phyloP scores from a whole-genome alignment of 2,888 invertebrate species.

The Metallyticus violacea region DNA sequence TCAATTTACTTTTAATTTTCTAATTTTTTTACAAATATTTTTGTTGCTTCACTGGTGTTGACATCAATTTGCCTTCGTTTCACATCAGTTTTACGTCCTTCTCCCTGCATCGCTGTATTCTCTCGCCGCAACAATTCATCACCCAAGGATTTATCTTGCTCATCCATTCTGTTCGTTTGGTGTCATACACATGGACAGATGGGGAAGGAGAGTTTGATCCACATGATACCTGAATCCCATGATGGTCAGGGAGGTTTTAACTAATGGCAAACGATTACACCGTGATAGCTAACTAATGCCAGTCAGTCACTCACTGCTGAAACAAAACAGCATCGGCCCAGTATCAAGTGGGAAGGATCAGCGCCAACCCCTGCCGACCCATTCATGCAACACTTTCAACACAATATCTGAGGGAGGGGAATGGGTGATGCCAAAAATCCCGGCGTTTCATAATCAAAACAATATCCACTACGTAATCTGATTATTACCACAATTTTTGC shows the following conservation, averaged over 20 bases:
- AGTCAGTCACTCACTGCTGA: not conserved
- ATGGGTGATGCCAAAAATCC: not conserved
- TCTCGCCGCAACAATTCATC: slow-evolving; percentile 9
- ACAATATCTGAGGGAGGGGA: not conserved
- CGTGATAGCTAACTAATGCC: slow-evolving; percentile 8
- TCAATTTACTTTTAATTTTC: slow-evolving; percentile 8
- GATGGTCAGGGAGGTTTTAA: slow-evolving; percentile 15
- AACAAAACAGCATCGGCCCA: not conserved
- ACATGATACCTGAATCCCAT: slow-evolving; percentile 13
- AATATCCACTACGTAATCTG: not conserved
- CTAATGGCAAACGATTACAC: slow-evolving; percentile 16
- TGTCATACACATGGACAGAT: not conserved
- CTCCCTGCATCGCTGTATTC: not conserved
- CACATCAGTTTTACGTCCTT: not conserved
- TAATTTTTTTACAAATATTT: too few species aligned
- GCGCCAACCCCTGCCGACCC: not conserved
- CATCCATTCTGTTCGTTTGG: slow-evolving; percentile 15
- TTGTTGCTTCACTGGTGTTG: not conserved
- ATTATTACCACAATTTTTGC: not conserved
- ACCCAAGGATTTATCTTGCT: slow-evolving; percentile 6
- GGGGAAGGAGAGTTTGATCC: not conserved
- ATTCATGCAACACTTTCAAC: not conserved
- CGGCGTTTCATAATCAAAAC: not conserved
- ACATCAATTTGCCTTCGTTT: slow-evolving; percentile 12
- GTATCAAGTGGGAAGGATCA: not conserved